Percentiles rank a stretch among this genome's conserved stretches.
Evolutionary conservation across 2,113 vertebrate species (phyloP).

Genomic region (Rhinolophus ferrumequinum): DNA sequence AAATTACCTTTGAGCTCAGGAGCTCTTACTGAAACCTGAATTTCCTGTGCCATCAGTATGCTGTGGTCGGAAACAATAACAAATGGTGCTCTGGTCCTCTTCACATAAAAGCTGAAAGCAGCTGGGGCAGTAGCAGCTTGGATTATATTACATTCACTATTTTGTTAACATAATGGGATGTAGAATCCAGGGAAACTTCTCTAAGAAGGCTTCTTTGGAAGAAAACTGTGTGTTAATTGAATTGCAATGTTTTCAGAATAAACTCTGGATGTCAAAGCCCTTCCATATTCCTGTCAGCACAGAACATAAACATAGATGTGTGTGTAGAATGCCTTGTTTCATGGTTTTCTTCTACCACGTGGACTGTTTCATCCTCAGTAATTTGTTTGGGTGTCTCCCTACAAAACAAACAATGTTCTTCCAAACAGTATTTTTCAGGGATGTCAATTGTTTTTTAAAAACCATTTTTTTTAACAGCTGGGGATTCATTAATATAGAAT

Average conservation of each 20-base stretch:
- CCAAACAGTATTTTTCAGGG: neutral
- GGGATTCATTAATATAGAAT: neutral
- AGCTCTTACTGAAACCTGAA: neutral
- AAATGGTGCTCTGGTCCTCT: neutral
- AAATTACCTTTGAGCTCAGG: neutral
- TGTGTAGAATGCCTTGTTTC: neutral
- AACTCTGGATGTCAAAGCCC: neutral
- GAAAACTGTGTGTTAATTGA: neutral
- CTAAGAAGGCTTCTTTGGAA: constrained; percentile 35
- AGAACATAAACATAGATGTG: neutral
- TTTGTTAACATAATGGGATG: constrained; percentile 27
- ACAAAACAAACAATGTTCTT: neutral
- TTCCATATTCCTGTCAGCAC: neutral
- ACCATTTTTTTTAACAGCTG: neutral
- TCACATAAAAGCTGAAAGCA: constrained; percentile 42
- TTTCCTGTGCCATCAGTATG: neutral
- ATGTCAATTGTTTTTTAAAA: constrained; percentile 34
- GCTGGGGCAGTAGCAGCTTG: constrained; percentile 42
- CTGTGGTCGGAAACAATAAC: neutral
- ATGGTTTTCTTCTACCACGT: neutral
- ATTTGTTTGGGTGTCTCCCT: neutral
- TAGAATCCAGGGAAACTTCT: constrained; percentile 23
- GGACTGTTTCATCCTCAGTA: neutral
- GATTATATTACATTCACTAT: constrained; percentile 34
- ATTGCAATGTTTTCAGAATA: constrained; percentile 1